Percentiles rank a stretch among this genome's conserved stretches.
These are phyloP conservation scores for Zaprionus kolodkinae DNA, from an alignment of 1,140 invertebrate genomes.

Conservation along the genomic window DNA sequence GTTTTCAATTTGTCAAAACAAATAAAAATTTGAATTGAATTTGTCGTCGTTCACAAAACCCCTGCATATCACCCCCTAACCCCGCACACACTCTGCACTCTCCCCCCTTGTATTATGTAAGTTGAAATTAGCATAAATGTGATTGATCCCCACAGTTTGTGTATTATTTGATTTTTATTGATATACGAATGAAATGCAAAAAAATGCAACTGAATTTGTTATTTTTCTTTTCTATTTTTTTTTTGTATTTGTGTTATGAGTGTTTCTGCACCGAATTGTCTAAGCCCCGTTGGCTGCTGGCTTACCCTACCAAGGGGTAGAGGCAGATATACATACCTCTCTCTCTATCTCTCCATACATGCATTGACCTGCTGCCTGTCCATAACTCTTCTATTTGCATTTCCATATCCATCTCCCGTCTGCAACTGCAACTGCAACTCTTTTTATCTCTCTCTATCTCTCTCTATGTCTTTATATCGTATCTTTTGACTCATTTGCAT, in stretches of 20 bases:
- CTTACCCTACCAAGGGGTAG: conserved; percentile 52
- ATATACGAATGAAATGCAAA: conserved; percentile 74
- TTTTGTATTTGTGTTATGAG: conserved; percentile 60
- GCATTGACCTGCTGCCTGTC: conserved; percentile 35
- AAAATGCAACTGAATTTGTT: conserved; percentile 75
- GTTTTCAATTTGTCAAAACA: conserved; percentile 70
- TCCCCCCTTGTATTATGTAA: conserved; percentile 64
- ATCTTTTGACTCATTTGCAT: conserved; percentile 56
- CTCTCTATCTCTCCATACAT: neutral
- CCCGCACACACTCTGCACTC: neutral
- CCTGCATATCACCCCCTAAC: neutral
- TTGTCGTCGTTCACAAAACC: conserved; percentile 58
- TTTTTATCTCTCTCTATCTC: neutral
- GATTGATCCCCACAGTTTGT: conserved; percentile 74
- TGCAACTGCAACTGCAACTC: neutral
- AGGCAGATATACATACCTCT: neutral
- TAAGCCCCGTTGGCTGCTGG: conserved; percentile 54
- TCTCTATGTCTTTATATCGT: conserved; percentile 40
- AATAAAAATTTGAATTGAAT: conserved; percentile 76
- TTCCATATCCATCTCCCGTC: neutral
- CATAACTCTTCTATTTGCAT: conserved; percentile 47
- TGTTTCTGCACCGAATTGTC: conserved; percentile 57
- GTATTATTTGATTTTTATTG: conserved; percentile 82
- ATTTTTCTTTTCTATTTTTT: conserved; percentile 36
- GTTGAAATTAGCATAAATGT: conserved; percentile 78